Conservation (phyloP, 2,888 invertebrate genomes). For the Copidosoma aretas region DNA sequence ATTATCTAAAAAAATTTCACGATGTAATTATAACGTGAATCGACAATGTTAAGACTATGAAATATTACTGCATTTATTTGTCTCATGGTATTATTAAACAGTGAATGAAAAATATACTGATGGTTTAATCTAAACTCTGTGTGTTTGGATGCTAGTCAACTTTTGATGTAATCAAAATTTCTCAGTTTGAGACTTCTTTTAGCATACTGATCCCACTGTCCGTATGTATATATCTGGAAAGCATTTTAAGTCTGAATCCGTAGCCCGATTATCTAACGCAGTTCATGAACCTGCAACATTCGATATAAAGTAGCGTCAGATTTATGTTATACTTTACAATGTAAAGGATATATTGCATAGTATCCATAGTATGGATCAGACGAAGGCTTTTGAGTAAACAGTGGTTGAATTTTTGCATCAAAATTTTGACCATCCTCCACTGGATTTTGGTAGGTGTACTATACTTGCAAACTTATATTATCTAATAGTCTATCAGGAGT, state of each 20-base stretch:
- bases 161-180: conserved; percentile 45
- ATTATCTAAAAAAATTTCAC: conserved; percentile 27
- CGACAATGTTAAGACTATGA: conserved; percentile 40
- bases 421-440: conserved; percentile 1
- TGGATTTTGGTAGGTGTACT: conserved; percentile 8
- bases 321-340: conserved; percentile 42
- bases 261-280: conserved; percentile 40
- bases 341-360: conserved; percentile 41
- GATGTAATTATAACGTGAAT: conserved; percentile 38
- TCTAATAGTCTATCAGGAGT: conserved; percentile 22
- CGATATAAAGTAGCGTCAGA: conserved; percentile 43
- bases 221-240: conserved; percentile 45
- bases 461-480: not conserved
- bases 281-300: conserved; percentile 43
- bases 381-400: conserved; percentile 34
- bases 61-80: conserved; percentile 44
- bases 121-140: conserved; percentile 45
- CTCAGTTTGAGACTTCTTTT: not conserved
- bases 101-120: conserved; percentile 47
- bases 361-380: conserved; percentile 36
- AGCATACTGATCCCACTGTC: conserved; percentile 41
- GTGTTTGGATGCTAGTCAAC: conserved; percentile 42
- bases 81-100: conserved; percentile 44
- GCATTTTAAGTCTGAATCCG: conserved; percentile 44
- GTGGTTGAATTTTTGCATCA: not conserved